Conservation (phyloP, 1,140 invertebrate genomes). For the Pantala flavescens region DNA sequence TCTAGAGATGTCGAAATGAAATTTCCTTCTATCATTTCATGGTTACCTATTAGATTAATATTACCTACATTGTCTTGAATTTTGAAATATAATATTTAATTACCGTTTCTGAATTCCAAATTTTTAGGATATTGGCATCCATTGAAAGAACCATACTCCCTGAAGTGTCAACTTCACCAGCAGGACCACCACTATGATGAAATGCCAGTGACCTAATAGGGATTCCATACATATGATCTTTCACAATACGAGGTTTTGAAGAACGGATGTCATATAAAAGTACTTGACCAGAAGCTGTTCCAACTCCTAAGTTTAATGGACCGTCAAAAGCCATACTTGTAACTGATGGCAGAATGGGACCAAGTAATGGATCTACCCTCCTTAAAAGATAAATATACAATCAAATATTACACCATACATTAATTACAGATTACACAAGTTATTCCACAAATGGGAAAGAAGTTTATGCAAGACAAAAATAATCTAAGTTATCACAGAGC, state of each 20-base stretch:
- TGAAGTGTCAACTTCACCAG: slow-evolving; percentile 30
- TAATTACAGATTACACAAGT: no score
- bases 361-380: not conserved
- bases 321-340: slow-evolving; percentile 74
- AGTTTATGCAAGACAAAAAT: no score
- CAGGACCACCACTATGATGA: slow-evolving; percentile 36
- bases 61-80: slow-evolving; percentile 16
- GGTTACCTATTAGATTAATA: no score
- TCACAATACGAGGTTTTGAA: slow-evolving; percentile 74
- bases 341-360: slow-evolving; percentile 52
- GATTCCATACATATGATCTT: slow-evolving; percentile 90
- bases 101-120: slow-evolving; percentile 88
- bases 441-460: no score
- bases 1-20: no score
- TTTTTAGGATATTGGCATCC: slow-evolving; percentile 84
- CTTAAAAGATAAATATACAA: not conserved
- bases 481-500: no score
- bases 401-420: no score
- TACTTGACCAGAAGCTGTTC: slow-evolving; percentile 86
- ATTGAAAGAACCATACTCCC: slow-evolving; percentile 82
- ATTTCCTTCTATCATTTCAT: no score
- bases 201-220: slow-evolving; percentile 88
- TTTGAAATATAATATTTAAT: slow-evolving; percentile 26
- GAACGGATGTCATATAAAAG: slow-evolving; percentile 91
- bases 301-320: slow-evolving; percentile 76